Base-by-base conservation (phyloP, 1,140 invertebrate species). In the Brachionus rubens region DNA sequence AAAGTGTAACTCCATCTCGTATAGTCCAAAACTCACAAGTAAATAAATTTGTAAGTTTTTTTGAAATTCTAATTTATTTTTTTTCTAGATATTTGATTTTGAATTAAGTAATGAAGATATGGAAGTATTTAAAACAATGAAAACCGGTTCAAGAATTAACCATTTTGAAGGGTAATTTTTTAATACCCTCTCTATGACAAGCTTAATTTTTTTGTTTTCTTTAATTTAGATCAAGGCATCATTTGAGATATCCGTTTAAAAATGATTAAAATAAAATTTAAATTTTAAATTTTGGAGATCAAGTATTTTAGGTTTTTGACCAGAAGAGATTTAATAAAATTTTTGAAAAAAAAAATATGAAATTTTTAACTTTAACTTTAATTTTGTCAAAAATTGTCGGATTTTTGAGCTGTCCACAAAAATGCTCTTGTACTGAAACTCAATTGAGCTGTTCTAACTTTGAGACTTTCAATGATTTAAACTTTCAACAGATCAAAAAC, bases 91-190 rank as follows among this genome's bases (percentile, higher is more conserved):
- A 48, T 48, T 70, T 70, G 47, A 70, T 70, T 70, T 70, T 21
- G 30, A 70, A 26, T 30, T 70, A 12, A 70, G 24, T 30, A 46
- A 48, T 70, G 43, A 70, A 33, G 67, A 70, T 70, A 70, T 70
- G 43, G 28, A 70, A 70, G 28, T 48, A 48, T 70, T 70, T 30
- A 70, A 70, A 33, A 48, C 24, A 19, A 19, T 70, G 47, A 33
- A 70, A 19, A 70, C 46, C 6, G 47, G 47, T 19, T 48, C 67
- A 19, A 70, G 67, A 33, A 48, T 70, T 30, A 48, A 50, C 16
- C 67, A 70, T 16, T 65, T 65, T 43, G 59, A 65, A 43, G 59
- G 59, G 59, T 65, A 36, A 36, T 62, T 62, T 41, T 21, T 62
- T 21, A 62, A 50, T 16, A 16, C 19, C 33, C 33, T 21, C 12